Evolutionary conservation across 2,113 vertebrate genomes (phyloP).

Genomic region (Lontra canadensis): DNA sequence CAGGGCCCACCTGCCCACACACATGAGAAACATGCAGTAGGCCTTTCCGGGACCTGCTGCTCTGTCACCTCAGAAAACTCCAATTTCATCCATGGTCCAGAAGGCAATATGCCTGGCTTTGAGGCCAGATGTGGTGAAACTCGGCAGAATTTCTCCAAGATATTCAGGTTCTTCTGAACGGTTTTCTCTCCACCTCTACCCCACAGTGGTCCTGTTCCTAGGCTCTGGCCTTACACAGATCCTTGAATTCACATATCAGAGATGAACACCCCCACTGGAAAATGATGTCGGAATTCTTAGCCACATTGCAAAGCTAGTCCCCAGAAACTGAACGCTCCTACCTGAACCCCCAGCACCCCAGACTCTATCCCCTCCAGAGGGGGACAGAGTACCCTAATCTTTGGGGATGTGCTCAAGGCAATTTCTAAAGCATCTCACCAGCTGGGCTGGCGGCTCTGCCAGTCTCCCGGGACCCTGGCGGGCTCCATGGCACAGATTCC

Average conservation of each 20-base stretch:
- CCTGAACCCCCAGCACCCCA: neutral
- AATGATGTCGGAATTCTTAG: neutral
- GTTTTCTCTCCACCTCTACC: neutral
- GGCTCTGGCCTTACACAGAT: neutral
- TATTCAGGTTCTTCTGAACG: neutral
- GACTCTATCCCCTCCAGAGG: neutral
- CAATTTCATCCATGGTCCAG: neutral
- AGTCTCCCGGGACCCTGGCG: neutral
- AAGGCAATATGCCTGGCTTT: neutral
- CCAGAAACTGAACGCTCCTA: neutral
- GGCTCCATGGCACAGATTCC: neutral
- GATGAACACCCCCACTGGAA: neutral
- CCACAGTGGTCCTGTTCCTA: neutral
- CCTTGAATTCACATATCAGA: neutral
- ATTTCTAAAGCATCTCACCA: slow-evolving; percentile 16
- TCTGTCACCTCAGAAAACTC: neutral
- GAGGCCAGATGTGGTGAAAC: neutral
- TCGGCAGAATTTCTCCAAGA: neutral
- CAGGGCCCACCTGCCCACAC: neutral
- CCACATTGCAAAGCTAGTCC: neutral
- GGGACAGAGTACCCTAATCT: neutral
- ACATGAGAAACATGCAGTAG: neutral
- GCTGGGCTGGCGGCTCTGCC: neutral
- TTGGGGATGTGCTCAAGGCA: neutral
- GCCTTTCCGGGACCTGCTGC: neutral